These are phyloP conservation scores for Orchesella flavescens DNA, from an alignment of 2,888 invertebrate genomes.

Conservation along the genomic window DNA sequence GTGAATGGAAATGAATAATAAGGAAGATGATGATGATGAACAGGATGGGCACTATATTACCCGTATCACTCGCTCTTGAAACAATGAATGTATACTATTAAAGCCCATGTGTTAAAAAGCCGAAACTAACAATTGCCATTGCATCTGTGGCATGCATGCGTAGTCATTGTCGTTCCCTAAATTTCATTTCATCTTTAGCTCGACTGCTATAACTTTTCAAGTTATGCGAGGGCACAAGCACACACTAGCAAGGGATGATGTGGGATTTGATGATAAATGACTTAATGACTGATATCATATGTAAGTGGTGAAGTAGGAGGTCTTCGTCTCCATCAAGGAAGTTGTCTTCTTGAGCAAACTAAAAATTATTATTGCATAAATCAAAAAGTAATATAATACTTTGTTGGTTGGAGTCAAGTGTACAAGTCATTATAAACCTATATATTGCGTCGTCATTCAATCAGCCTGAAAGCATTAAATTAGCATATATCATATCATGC, in stretches of 20 bases:
- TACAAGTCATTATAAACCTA: no score
- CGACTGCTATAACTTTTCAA: no score
- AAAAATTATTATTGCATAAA: slow-evolving; percentile 10
- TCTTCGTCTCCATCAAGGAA: neutral
- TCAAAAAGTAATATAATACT: neutral
- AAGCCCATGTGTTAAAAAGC: neutral
- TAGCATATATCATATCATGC: no score
- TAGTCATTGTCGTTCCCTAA: neutral
- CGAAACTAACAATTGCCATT: neutral
- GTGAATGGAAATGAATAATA: slow-evolving; percentile 38
- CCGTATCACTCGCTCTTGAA: neutral
- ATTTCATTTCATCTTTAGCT: no score
- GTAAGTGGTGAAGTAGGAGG: neutral
- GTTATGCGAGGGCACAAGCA: no score
- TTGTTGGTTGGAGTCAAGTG: no score
- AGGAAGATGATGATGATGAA: slow-evolving; percentile 18
- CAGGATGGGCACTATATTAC: neutral
- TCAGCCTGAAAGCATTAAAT: no score
- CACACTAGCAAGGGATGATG: neutral
- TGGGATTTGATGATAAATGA: slow-evolving; percentile 3
- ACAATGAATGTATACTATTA: neutral
- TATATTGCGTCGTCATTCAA: no score
- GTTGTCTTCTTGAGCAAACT: neutral
- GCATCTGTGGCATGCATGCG: neutral
- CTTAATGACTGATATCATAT: neutral